Evolutionary conservation across 2,888 invertebrate genomes (phyloP).

Genomic region (Tetranychus piercei): DNA sequence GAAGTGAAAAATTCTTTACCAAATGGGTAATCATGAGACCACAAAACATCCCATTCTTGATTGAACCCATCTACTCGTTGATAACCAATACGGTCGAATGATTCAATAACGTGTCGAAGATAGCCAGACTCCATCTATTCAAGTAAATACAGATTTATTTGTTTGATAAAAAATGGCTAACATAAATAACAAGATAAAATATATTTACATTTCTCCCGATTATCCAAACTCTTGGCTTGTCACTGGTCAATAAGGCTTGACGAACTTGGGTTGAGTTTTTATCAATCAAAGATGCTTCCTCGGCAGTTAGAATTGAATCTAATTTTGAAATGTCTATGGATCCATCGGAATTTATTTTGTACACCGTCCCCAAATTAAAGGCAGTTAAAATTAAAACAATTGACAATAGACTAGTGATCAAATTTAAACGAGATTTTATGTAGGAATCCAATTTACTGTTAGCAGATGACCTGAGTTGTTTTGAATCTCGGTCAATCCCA

Average conservation of each 20-base stretch:
- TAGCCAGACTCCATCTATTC: slow-evolving; percentile 43
- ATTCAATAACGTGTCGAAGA: slow-evolving; percentile 57
- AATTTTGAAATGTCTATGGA: neutral
- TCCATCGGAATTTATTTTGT: neutral
- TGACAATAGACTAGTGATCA: neutral
- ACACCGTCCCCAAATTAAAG: neutral
- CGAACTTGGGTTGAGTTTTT: neutral
- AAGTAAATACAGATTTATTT: neutral
- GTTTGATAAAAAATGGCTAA: neutral
- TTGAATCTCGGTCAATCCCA: neutral
- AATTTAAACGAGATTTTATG: neutral
- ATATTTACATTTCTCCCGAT: neutral
- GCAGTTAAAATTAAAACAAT: neutral
- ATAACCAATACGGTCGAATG: slow-evolving; percentile 57
- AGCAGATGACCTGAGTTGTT: too few relatives aligned
- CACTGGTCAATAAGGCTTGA: neutral
- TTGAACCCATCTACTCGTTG: slow-evolving; percentile 31
- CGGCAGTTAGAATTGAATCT: neutral
- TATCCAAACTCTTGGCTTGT: neutral
- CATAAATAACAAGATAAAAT: neutral
- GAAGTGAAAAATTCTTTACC: slow-evolving; percentile 28
- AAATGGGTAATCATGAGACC: slow-evolving; percentile 89
- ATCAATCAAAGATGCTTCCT: neutral
- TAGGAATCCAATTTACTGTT: neutral
- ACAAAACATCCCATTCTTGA: slow-evolving; percentile 60